Evolutionary conservation across 2,113 vertebrate species (phyloP).

Genomic region (Ancistrus triradiatus): DNA sequence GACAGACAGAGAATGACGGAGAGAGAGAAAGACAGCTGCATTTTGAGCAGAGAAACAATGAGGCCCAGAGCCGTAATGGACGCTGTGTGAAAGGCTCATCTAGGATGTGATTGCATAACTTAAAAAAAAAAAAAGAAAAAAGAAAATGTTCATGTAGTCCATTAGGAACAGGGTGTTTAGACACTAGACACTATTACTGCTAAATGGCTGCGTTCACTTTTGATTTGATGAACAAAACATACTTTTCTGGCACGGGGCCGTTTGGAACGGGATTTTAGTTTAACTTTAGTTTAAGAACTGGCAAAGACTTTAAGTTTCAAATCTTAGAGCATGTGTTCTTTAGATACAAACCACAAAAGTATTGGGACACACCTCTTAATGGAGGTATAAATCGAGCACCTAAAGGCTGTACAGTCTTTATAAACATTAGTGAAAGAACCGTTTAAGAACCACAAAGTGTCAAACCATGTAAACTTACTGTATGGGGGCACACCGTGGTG

Average conservation of each 20-base stretch:
- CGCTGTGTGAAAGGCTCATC: conserved; percentile 36
- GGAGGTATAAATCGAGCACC: no score
- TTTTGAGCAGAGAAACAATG: conserved; percentile 50
- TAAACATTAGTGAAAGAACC: no score
- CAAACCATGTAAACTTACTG: no score
- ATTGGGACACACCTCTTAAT: no score
- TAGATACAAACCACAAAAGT: no score
- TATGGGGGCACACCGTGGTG: no score
- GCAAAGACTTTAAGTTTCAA: no score
- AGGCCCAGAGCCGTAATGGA: conserved; percentile 33
- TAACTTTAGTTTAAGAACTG: background rate
- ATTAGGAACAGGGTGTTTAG: conserved; percentile 36
- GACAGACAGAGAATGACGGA: no score
- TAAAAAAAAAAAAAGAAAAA: conserved; percentile 35
- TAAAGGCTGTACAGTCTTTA: no score
- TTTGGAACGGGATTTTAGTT: background rate
- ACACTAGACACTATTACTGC: conserved; percentile 18
- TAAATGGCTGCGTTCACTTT: conserved; percentile 30
- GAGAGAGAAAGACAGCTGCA: conserved; percentile 33
- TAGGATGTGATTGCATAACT: conserved; percentile 49
- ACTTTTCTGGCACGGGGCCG: background rate
- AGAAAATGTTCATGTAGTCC: conserved; percentile 17
- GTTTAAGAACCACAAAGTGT: no score
- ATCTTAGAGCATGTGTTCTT: no score
- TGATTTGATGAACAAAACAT: background rate